Base-by-base conservation (phyloP, 2,113 vertebrate genomes). In the Phylloscopus whistleri region DNA sequence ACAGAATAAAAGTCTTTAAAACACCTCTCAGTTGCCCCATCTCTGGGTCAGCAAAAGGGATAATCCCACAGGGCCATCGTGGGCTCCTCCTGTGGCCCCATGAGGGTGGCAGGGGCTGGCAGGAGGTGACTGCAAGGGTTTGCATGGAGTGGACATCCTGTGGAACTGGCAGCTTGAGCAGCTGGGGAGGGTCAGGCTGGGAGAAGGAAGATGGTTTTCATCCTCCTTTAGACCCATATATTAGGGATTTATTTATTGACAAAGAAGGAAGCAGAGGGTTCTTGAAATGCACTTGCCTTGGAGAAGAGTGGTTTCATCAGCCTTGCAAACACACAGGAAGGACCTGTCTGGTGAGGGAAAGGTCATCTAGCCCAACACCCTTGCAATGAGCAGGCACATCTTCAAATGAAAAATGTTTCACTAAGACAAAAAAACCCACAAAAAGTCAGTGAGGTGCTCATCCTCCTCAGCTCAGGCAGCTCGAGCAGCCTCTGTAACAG, bases 91-190 rank as follows among this genome's bases (percentile, higher is more conserved):
- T 2, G 18, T 33, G 68, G 10, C 18, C n/a, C n/a, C 30, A 31
- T 0, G 15, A 37, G 73, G 37, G 35, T 67, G 63, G 11, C 53
- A 44, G 73, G 68, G 94, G 26, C 49, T 82, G 84, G 22, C 33
- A 49, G 78, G 69, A 69, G 69, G 35, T 0, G 4, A 52, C 10
- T 6, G 7, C 18, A 24, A 49, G 15, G 24, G 13, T 5, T 51
- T 9, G 20, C 35, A 39, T 5, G 13, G 35, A 58, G 21, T 12
- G 24, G 2, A 28, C 30, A 30, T 21, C 16, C 35, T 0, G 0
- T 18, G 53, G 35, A 33, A 23, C 16, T 41, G 44, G 28, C 51
- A 72, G 39, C 39, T 63, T 4, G 28, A 72, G 31, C n/a, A 21
- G 62, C 37, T 75, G 43, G 19, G 58, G 31, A 67, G 16, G 16